Evolutionary conservation across 2,797 vertebrate genomes (phyloP).

Genomic region (Syngnathus rostellatus): DNA sequence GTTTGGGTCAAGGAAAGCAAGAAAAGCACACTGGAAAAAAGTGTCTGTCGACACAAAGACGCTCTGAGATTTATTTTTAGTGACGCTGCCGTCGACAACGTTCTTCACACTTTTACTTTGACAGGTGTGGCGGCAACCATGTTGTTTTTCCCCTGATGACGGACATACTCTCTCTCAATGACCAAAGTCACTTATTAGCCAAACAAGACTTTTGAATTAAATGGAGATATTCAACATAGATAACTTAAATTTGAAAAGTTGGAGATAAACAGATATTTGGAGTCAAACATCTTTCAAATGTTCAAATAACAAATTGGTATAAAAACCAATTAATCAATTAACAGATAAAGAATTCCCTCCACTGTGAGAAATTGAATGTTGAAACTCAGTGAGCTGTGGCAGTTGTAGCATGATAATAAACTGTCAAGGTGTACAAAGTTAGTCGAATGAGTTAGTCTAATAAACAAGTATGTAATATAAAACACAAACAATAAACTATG

Average conservation of each 20-base stretch:
- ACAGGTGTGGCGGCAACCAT: neutral
- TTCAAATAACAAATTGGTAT: neutral
- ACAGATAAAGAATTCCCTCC: too few relatives aligned
- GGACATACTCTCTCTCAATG: too few relatives aligned
- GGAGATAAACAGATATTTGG: too few relatives aligned
- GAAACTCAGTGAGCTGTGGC: too few relatives aligned
- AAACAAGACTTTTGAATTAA: too few relatives aligned
- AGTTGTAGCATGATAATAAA: too few relatives aligned
- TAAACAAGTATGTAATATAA: too few relatives aligned
- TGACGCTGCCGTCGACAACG: neutral
- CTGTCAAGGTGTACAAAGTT: too few relatives aligned
- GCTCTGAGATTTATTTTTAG: slow-evolving; percentile 36
- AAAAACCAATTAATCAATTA: too few relatives aligned
- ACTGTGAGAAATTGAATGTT: too few relatives aligned
- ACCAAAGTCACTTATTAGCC: neutral
- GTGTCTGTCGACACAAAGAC: slow-evolving; percentile 43
- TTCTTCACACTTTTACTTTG: neutral
- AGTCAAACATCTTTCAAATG: neutral
- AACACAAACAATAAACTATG: too few relatives aligned
- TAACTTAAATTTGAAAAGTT: neutral
- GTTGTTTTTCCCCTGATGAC: neutral
- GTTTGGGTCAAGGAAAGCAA: slow-evolving; percentile 27
- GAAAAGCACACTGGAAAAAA: slow-evolving; percentile 45
- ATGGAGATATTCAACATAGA: neutral
- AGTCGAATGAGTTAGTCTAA: too few relatives aligned